A percentile compares a stretch with the other conserved stretches of the same genome.
Conservation (phyloP, 2,113 vertebrate species). For the Reinhardtius hippoglossoides region DNA sequence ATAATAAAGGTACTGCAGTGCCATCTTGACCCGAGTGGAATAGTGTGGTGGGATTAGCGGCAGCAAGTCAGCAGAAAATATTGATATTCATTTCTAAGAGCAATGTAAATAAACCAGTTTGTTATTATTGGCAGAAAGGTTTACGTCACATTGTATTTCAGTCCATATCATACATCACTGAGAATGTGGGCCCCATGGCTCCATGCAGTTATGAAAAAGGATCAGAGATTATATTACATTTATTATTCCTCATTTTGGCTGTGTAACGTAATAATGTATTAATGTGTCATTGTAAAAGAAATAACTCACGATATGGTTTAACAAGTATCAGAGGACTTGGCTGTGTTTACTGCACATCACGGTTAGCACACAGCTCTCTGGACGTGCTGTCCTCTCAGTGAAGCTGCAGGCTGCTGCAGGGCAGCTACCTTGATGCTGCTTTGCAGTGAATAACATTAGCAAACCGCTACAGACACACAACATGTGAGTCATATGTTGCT, state of each 20-base stretch:
- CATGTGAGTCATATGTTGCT: constrained; percentile 11
- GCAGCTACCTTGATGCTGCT: not conserved
- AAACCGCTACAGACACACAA: not conserved
- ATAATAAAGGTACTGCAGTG: no score
- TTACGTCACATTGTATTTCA: not conserved
- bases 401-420: no score
- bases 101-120: no score
- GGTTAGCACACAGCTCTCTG: no score
- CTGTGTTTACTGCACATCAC: no score
- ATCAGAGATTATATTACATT: not conserved
- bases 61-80: no score
- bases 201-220: not conserved
- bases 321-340: not conserved
- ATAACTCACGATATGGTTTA: not conserved
- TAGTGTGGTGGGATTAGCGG: not conserved
- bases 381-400: not conserved
- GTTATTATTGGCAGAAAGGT: not conserved
- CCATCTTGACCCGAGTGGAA: no score
- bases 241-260: not conserved
- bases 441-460: not conserved
- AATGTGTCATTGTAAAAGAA: not conserved
- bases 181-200: not conserved
- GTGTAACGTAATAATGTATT: not conserved
- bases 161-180: not conserved
- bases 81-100: no score